These are phyloP conservation scores for Zingel zingel DNA, from an alignment of 2,113 vertebrate species.

Conservation along the genomic window DNA sequence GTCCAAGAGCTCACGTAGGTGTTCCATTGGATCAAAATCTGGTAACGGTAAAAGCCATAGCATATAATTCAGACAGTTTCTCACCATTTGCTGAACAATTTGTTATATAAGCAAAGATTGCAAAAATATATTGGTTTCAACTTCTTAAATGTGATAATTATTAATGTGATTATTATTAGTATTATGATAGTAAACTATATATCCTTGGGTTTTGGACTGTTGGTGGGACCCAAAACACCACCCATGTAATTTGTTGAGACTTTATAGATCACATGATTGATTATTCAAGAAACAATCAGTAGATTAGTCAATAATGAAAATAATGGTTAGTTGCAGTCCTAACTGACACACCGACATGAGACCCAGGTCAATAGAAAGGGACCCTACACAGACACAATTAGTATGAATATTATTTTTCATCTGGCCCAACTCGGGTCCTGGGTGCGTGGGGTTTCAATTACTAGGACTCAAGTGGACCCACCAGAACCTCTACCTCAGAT, in stretches of 20 bases:
- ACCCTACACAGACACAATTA: background rate
- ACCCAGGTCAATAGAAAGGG: background rate
- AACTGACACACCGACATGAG: background rate
- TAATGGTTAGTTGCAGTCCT: background rate
- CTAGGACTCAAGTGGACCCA: no score
- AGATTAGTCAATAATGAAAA: background rate
- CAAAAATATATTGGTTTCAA: background rate
- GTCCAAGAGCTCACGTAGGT: background rate
- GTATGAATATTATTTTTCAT: background rate
- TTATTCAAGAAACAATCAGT: background rate
- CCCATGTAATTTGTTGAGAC: background rate
- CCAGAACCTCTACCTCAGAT: background rate
- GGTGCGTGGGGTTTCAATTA: background rate
- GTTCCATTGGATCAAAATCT: background rate
- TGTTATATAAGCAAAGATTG: background rate
- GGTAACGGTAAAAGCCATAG: background rate
- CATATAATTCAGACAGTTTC: background rate
- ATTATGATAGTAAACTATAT: background rate
- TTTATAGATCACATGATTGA: background rate
- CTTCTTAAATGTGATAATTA: background rate
- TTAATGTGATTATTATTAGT: no score
- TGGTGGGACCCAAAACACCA: no score
- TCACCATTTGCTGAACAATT: no score
- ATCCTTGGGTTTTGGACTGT: background rate
- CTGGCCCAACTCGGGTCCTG: background rate